phyloP scores from a whole-genome alignment of 2,113 vertebrate species.

The Thunnus thynnus region DNA sequence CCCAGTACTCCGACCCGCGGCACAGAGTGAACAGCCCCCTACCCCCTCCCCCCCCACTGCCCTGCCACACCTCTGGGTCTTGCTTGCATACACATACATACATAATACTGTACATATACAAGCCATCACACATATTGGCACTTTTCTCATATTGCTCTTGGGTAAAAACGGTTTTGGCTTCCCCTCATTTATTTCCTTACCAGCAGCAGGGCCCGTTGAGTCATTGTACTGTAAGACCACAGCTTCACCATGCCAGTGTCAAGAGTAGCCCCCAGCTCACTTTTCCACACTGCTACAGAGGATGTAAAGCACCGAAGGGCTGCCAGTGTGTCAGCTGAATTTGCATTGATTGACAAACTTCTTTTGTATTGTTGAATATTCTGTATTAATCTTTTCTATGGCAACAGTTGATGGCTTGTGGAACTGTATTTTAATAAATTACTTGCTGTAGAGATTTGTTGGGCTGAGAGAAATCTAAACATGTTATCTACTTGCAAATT shows the following conservation, averaged over 20 bases:
- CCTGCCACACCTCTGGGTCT: conserved; percentile 58
- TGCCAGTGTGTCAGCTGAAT: conserved; percentile 65
- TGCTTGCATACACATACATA: conserved; percentile 61
- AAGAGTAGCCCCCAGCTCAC: conserved; percentile 60
- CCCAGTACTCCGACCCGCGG: conserved; percentile 94
- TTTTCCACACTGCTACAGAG: conserved; percentile 60
- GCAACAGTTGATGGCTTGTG: conserved; percentile 56
- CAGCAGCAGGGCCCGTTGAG: conserved; percentile 70
- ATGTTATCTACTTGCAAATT: conserved; percentile 44
- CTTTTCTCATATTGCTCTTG: conserved; percentile 69
- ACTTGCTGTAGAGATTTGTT: conserved; percentile 50
- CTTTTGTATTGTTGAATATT: conserved; percentile 78
- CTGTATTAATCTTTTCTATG: conserved; percentile 78
- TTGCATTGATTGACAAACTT: conserved; percentile 60
- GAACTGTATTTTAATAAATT: conserved; percentile 68
- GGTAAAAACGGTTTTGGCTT: conserved; percentile 52
- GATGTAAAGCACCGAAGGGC: conserved; percentile 74
- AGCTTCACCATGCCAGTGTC: conserved; percentile 71
- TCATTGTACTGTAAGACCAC: conserved; percentile 72
- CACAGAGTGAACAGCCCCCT: conserved; percentile 82
- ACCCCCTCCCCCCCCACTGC: conserved; percentile 1
- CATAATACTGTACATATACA: conserved; percentile 43
- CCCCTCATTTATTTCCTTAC: conserved; percentile 58
- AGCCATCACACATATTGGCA: conserved; percentile 62
- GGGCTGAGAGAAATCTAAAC: conserved; percentile 25